These are phyloP conservation scores for Zaprionus inermis DNA, from an alignment of 1,140 invertebrate genomes.

Conservation along the genomic window DNA sequence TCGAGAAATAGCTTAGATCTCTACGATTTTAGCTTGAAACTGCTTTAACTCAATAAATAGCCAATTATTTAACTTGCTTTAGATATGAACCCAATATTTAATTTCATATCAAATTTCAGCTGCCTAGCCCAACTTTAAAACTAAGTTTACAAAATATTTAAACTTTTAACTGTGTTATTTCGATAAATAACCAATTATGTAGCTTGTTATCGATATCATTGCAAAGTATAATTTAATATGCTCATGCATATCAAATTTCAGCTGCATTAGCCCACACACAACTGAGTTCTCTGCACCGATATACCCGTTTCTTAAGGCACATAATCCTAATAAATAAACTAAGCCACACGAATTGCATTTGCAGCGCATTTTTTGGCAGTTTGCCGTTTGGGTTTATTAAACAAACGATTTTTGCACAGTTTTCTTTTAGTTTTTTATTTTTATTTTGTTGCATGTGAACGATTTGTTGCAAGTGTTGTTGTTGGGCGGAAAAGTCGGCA, in stretches of 20 bases:
- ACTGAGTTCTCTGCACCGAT: neutral
- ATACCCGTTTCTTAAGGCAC: neutral
- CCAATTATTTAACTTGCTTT: neutral
- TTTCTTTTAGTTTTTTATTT: slow-evolving; percentile 8
- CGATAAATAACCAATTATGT: neutral
- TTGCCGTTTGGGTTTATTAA: slow-evolving; percentile 49
- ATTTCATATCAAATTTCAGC: neutral
- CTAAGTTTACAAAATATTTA: neutral
- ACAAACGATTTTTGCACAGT: slow-evolving; percentile 35
- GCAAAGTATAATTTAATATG: neutral
- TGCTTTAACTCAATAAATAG: neutral
- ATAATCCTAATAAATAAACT: slow-evolving; percentile 56
- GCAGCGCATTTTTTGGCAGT: slow-evolving; percentile 44
- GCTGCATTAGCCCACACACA: neutral
- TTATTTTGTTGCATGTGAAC: slow-evolving; percentile 37
- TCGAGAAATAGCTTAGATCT: neutral
- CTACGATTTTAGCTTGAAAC: neutral
- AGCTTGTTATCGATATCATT: neutral
- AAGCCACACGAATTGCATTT: slow-evolving; percentile 49
- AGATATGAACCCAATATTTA: neutral
- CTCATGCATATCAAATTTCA: neutral
- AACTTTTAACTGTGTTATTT: neutral
- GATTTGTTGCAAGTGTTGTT: slow-evolving; percentile 17
- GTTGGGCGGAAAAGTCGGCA: slow-evolving; percentile 40
- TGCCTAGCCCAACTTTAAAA: neutral